phyloP scores from a whole-genome alignment of 2,113 vertebrate species.

The Rhagologus leucostigma region DNA sequence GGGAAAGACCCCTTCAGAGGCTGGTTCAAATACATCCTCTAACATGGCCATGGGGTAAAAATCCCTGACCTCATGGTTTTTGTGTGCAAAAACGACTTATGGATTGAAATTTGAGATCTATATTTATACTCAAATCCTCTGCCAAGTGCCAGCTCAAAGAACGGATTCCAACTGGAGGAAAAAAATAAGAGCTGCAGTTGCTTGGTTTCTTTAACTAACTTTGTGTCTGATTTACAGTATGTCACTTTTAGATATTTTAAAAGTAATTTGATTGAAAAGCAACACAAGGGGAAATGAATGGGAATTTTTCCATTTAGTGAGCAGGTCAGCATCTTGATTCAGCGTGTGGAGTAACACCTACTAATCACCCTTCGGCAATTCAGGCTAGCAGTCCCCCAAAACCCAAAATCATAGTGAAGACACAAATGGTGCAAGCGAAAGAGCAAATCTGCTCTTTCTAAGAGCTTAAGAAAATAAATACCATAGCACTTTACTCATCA shows the following conservation, averaged over 20 bases:
- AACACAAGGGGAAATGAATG: neutral
- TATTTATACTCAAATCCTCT: neutral
- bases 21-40: neutral
- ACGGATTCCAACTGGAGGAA: neutral
- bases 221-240: neutral
- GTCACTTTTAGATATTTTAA: neutral
- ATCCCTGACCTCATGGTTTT: accelerated
- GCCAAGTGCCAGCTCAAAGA: neutral
- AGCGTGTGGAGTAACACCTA: neutral
- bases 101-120: neutral
- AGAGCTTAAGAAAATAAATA: constrained; percentile 16
- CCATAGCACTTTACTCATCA: neutral
- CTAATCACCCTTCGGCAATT: neutral
- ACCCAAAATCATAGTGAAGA: neutral
- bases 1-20: neutral
- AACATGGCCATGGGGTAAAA: neutral
- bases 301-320: neutral
- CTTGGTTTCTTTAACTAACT: neutral
- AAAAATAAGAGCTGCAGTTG: neutral
- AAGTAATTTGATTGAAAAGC: neutral
- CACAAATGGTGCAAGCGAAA: neutral
- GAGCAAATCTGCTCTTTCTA: neutral
- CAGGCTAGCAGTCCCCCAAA: neutral
- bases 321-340: neutral
- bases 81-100: neutral